These are phyloP conservation scores for Gymnothorax javanicus DNA, from an alignment of 2,797 vertebrate species.

Conservation along the genomic window DNA sequence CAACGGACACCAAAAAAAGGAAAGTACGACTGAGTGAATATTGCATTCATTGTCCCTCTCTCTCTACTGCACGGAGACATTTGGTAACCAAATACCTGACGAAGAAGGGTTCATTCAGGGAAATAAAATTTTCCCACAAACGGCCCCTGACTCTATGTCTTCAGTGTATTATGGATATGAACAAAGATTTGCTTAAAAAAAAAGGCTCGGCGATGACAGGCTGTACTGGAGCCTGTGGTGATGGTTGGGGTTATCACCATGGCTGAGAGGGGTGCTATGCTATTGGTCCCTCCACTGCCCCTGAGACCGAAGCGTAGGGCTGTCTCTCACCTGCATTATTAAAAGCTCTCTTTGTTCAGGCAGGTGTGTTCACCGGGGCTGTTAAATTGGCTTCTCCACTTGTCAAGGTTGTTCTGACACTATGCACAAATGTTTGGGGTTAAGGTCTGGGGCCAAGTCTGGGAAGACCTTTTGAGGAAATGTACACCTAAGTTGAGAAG, in stretches of 20 bases:
- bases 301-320: not conserved
- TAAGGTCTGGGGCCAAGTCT: not conserved
- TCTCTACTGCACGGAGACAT: not conserved
- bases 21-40: not conserved
- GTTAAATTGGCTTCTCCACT: not conserved
- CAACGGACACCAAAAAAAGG: not conserved
- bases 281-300: not conserved
- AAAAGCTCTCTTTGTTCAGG: slow-evolving; percentile 5
- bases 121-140: not conserved
- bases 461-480: not conserved
- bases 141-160: not conserved
- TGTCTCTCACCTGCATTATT: slow-evolving; percentile 19
- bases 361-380: slow-evolving; percentile 6
- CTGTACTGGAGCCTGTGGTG: not conserved
- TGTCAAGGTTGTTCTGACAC: not conserved
- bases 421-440: not conserved
- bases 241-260: not conserved
- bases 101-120: not conserved
- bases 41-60: not conserved
- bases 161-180: not conserved
- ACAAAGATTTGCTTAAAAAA: not conserved
- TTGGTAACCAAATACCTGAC: slow-evolving; percentile 12
- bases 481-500: not conserved
- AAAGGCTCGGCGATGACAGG: not conserved
- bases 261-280: not conserved